Evolutionary conservation across 1,140 invertebrate genomes (phyloP).

Genomic region (Araneus ventricosus): DNA sequence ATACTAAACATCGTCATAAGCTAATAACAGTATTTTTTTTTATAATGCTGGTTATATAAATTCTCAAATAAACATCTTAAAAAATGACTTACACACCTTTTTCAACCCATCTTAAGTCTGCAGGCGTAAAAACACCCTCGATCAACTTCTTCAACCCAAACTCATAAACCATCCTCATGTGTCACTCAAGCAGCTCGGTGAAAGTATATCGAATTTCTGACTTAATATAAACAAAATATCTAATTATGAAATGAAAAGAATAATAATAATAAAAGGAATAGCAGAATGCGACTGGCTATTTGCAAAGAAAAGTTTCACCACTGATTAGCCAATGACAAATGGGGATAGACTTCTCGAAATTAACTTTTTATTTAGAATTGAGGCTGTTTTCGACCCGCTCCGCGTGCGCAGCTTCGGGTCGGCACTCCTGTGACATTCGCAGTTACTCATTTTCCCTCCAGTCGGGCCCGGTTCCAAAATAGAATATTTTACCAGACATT

Average conservation of each 20-base stretch:
- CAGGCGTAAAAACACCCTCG: not conserved
- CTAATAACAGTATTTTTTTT: no score
- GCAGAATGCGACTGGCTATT: not conserved
- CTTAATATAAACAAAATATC: not conserved
- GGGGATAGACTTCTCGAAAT: not conserved
- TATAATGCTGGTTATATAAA: no score
- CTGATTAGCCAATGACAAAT: slow-evolving; percentile 27
- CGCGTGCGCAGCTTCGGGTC: not conserved
- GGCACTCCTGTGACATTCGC: slow-evolving; percentile 52
- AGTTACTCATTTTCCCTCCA: slow-evolving; percentile 57
- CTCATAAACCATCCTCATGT: not conserved
- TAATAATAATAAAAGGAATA: not conserved
- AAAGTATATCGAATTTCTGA: no score
- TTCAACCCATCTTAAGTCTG: not conserved
- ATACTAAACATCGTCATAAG: no score
- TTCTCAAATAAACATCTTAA: no score
- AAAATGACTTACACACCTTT: not conserved
- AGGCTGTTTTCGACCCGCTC: not conserved
- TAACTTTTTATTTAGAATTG: slow-evolving; percentile 17
- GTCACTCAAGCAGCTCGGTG: not conserved
- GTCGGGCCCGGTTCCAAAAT: slow-evolving; percentile 57
- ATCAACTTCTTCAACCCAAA: not conserved
- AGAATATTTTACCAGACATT: not conserved
- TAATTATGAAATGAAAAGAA: not conserved
- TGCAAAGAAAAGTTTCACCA: not conserved